Evolutionary conservation across 2,113 vertebrate species (phyloP), one percentile per base, ranked within the genome.

Genomic region (Alosa alosa): DNA sequence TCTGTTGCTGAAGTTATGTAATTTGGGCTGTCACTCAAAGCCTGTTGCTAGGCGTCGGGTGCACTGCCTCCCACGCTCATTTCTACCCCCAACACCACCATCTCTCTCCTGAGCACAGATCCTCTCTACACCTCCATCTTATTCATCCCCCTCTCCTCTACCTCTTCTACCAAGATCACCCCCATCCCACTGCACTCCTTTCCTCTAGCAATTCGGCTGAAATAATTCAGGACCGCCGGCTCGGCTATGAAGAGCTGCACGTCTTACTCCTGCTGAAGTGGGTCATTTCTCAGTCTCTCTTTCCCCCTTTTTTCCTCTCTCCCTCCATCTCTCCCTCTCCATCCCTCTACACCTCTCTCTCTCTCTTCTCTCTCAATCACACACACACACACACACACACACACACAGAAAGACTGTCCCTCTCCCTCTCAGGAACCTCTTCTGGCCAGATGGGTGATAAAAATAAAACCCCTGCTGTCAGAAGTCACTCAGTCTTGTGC

Each of bases 361-460:
- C 90, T 88, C 91, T 87, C 83, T 44, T 72, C 64, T 31, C 64
- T 1, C 22, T 31, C 25, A 10, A 31, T 31, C 25, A 25, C n/a
- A 8, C 25, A 13, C 68, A 31, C 72, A 78, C 72, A 36, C 72
- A 78, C 72, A 78, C 72, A 78, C 72, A 78, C 31, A 78, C 72
- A 78, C 72, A 36, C 72, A 78, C 72, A 78, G 9, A 39, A 0
- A 39, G 11, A 15, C 72, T 17, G 9, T 36, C 25, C 31, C 68
- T 36, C 68, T 89, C 90, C 87, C 89, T 91, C 91, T 93, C 91
- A 90, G 88, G 87, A 90, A 89, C 89, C 89, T 91, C 88, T 92
- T 78, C 89, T 90, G 92, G 91, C 90, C 94, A 95, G 93, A 95
- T 93, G 93, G 92, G 91, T 90, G 92, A 91, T 93, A 94, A 94